Base-by-base conservation (phyloP, 1,140 invertebrate species). In the Conus ventricosus region DNA sequence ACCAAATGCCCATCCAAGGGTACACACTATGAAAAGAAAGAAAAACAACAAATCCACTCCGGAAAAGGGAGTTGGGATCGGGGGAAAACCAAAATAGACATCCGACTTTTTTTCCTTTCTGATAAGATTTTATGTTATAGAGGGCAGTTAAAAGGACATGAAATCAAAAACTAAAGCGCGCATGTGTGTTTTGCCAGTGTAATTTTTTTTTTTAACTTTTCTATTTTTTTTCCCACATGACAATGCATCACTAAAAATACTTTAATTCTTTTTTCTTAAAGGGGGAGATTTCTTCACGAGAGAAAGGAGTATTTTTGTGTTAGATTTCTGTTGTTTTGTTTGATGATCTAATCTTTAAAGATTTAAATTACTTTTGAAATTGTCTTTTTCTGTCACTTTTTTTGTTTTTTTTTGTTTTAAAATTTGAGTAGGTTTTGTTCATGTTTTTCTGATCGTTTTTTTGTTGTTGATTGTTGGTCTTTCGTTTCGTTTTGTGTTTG, bases 181-280 rank as follows among this genome's bases (percentile, higher is more conserved):
- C 54, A 39, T 63, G 67, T 71, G 67, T n/a, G 15, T 10, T 13
- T 11, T 11, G 39, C 8, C 25, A 11, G 39, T 25, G 6, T 54
- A 7, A 81, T 54, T 60, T 84, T 2, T 84, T 84, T 84, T 84
- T 84, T n/a, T n/a, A n/a, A 84, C 82, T 84, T 84, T 84, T 84
- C n/a, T 84, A 84, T 55, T 84, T 84, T 84, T 84, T 60, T 84
- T 60, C 67, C 0, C 17, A 71, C 11, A 71, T 63, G 25, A 54
- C 57, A 63, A 39, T 84, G 55, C 6, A 1, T 27, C 54, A 51
- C 54, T 81, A 54, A 84, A 1, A 10, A 39, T 27, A 7, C 63
- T 84, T 63, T 11, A 84, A 27, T 57, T n/a, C 20, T 4, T 5
- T 63, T 63, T 84, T 15, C 4, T n/a, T 23, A 6, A 84, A 84